Base-by-base conservation (phyloP, 2,888 invertebrate genomes). In the Eueremaeus valkanovi region DNA sequence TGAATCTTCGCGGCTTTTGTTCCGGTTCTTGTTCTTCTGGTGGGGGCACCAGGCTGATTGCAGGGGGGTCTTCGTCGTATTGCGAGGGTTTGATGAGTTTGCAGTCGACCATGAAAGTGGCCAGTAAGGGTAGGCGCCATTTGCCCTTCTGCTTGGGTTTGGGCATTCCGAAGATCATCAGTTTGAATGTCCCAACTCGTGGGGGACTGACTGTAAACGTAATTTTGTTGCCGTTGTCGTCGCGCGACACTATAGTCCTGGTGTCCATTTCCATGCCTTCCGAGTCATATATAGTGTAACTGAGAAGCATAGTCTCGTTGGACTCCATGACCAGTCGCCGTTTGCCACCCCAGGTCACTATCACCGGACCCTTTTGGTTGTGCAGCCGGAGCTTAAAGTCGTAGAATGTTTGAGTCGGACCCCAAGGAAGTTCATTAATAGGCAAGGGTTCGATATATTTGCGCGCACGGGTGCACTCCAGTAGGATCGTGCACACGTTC, bases 351-450 rank as follows among this genome's bases (percentile, higher is more conserved):
- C 81, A 81, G n/a, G 80, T 80, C 40, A 79, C 78, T 36, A 82
- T 80, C 33, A 80, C 77, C 0, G 82, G 81, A 5, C 79, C 80
- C 2, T 76, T 74, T 72, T 81, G 81, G 77, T 81, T 80, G 55
- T 80, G 73, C 3, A 81, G 77, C 63, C 78, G 78, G 76, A 81
- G 78, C 18, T 80, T 81, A 74, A 79, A 81, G 73, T 81, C 80
- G 76, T 78, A 81, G 70, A 82, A 80, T 36, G 79, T 78, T 49
- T 81, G 81, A 6, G 81, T 82, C 8, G 81, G 80, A 2, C 82
- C 82, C 82, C 82, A 82, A 0, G 82, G 81, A 21, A 81, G 78
- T 75, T 82, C 81, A 75, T 80, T 80, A 3, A 80, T 29, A 8
- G 81, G 81, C 72, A 78, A 79, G 3, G 80, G 79, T 29, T 78